Evolutionary conservation across 2,888 invertebrate species (phyloP).

Genomic region (Morpho achilles): DNA sequence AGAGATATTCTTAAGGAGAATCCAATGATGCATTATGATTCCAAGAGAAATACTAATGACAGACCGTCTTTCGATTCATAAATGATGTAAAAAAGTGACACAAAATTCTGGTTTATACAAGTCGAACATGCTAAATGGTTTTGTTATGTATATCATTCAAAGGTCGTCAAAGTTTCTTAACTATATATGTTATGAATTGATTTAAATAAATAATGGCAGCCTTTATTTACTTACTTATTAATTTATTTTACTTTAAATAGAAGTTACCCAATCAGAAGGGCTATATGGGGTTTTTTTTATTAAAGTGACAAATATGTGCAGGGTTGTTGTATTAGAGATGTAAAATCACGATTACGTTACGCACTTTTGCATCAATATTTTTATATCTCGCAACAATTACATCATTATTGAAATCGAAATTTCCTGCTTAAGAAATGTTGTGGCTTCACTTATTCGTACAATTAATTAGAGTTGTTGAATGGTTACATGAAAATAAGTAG

Average conservation of each 20-base stretch:
- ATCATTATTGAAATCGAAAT: slow-evolving; percentile 6
- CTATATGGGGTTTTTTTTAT: no score
- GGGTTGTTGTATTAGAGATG: neutral
- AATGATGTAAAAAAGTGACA: neutral
- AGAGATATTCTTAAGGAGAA: no score
- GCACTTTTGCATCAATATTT: slow-evolving; percentile 2
- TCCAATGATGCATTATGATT: no score
- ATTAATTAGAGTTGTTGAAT: slow-evolving; percentile 24
- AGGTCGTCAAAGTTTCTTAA: no score
- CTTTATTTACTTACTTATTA: no score
- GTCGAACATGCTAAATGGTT: no score
- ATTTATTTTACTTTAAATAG: no score
- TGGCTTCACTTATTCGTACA: slow-evolving; percentile 19
- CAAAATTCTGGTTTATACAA: neutral
- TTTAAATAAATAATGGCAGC: no score
- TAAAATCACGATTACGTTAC: neutral
- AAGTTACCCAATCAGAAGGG: no score
- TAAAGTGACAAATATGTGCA: neutral
- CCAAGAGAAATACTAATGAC: neutral
- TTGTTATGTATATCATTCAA: no score
- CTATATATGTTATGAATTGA: no score
- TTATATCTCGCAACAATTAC: slow-evolving; percentile 12
- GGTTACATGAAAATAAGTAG: slow-evolving; percentile 22
- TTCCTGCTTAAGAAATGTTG: slow-evolving; percentile 28
- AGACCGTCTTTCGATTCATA: neutral